These are phyloP conservation scores for Physeter macrocephalus DNA, from an alignment of 2,113 vertebrate species.

Conservation along the genomic window DNA sequence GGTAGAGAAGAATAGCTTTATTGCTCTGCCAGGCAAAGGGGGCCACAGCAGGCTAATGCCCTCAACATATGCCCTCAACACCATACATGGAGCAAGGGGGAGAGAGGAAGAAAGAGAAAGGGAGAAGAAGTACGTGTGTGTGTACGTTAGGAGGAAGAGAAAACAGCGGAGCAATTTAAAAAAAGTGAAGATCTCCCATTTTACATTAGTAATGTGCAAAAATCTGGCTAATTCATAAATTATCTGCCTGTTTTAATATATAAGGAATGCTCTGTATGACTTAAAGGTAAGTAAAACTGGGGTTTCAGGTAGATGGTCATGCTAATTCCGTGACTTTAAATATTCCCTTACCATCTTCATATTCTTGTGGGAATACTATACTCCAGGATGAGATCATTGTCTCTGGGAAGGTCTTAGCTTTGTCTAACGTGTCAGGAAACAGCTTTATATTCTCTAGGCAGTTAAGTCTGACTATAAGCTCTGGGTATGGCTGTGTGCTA, in stretches of 20 bases:
- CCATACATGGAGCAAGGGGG: not conserved
- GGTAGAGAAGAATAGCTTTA: no score
- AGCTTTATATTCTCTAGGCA: not conserved
- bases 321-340: not conserved
- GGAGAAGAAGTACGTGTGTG: fast-evolving
- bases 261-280: not conserved
- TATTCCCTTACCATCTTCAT: not conserved
- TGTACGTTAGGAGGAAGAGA: not conserved
- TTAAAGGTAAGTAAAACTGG: not conserved
- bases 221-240: not conserved
- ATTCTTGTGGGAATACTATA: not conserved
- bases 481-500: not conserved
- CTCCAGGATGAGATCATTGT: not conserved
- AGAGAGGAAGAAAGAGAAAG: not conserved
- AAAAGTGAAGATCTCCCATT: not conserved
- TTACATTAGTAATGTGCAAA: not conserved
- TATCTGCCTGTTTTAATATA: not conserved
- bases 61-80: not conserved
- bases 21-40: no score
- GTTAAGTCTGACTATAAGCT: not conserved
- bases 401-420: not conserved
- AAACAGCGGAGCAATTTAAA: not conserved
- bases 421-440: not conserved
- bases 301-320: not conserved
- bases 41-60: no score